phyloP scores from a whole-genome alignment of 2,797 vertebrate genomes.

The Chrysocyon brachyurus region DNA sequence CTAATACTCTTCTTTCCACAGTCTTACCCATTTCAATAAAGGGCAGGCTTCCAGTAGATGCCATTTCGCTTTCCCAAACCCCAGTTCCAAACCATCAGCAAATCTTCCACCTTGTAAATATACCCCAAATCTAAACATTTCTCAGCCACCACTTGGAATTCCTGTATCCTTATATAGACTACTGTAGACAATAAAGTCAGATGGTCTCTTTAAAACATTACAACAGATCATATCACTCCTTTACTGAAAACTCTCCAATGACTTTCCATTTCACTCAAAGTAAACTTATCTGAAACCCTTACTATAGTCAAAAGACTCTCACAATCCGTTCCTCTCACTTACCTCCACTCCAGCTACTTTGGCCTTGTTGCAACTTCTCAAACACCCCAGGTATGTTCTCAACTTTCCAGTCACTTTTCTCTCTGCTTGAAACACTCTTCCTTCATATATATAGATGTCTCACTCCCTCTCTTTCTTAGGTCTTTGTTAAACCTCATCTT shows the following conservation, averaged over 20 bases:
- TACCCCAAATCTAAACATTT: not conserved
- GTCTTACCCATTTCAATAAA: constrained; percentile 2
- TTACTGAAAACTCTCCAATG: not conserved
- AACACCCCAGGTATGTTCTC: not conserved
- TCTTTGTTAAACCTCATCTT: not conserved
- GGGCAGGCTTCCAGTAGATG: not conserved
- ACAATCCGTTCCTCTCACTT: not conserved
- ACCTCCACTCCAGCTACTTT: not conserved
- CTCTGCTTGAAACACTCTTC: not conserved
- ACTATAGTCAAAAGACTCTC: not conserved
- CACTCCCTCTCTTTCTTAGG: not conserved
- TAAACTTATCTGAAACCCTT: not conserved
- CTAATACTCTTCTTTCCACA: not conserved
- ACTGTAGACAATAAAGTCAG: not conserved
- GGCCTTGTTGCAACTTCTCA: not conserved
- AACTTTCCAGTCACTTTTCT: not conserved
- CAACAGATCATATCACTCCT: not conserved
- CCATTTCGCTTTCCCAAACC: not conserved
- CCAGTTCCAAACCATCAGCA: not conserved
- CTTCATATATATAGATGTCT: not conserved
- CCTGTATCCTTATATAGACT: not conserved
- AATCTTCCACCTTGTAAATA: constrained; percentile 19
- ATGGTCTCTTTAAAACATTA: not conserved
- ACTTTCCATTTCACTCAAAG: not conserved
- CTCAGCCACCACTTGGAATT: not conserved